Base-by-base conservation (phyloP, 2,888 invertebrate species). In the Patella pellucida region DNA sequence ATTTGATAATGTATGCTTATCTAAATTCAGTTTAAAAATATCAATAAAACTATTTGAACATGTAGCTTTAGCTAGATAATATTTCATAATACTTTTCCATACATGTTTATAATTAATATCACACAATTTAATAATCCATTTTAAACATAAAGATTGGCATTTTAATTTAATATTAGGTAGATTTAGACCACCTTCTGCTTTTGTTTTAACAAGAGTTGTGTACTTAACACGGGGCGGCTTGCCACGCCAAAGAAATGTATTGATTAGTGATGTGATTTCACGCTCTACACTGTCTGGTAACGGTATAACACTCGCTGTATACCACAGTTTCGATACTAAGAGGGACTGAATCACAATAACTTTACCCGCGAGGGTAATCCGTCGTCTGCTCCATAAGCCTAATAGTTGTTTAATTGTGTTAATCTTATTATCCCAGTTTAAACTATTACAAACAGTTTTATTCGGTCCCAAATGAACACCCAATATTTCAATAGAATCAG, bases 341-440 rank as follows among this genome's bases (percentile, higher is more conserved):
- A 62, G 56, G 16, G 56, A 16, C 7, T 62, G 16, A 19, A 62
- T 62, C 16, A 62, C 56, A 14, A 11, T 62, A 2, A 62, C 56
- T 62, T 62, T 19, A 62, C 56, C 19, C 9, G 16, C 11, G 7
- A 62, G 56, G 16, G 56, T 62, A 62, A 62, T 16, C 11, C 19
- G 56, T 3, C 56, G 56, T 27, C 51, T 67, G n/a, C 68, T 73
- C 73, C 73, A 73, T 11, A 68, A 16, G 15, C 62, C 62, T 31
- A 73, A 9, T 15, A 68, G n/a, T 23, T 15, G 16, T 19, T 62
- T 62, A 62, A 62, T 62, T 9, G n/a, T 62, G 11, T 2, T 9
- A 19, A 62, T 5, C 5, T 62, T 62, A 9, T 19, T 62, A 14
- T 62, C 19, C 56, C 56, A 62, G 4, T 62, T 62, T 14, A 62